These are phyloP conservation scores for Amblyopsis hoosieri DNA, from an alignment of 2,797 vertebrate genomes.

Conservation along the genomic window DNA sequence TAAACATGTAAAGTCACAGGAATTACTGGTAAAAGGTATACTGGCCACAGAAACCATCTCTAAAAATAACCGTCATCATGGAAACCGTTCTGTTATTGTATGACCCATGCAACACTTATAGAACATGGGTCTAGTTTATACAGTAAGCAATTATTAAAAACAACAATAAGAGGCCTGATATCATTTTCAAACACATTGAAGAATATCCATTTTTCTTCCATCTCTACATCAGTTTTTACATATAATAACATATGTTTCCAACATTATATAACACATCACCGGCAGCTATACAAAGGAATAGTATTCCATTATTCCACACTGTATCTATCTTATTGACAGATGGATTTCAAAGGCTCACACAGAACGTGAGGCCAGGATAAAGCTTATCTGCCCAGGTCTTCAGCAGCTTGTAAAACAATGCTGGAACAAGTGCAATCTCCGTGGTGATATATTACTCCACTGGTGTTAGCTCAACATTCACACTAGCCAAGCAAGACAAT, in stretches of 20 bases:
- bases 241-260: conserved; percentile 13
- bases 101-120: too few relatives aligned
- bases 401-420: conserved; percentile 76
- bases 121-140: too few relatives aligned
- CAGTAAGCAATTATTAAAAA: too few relatives aligned
- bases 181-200: neutral
- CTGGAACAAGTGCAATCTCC: conserved; percentile 72
- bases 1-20: too few relatives aligned
- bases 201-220: neutral
- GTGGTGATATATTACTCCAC: conserved; percentile 72
- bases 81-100: too few relatives aligned
- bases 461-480: conserved; percentile 70
- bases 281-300: conserved; percentile 21
- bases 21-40: too few relatives aligned
- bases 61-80: too few relatives aligned
- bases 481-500: conserved; percentile 72
- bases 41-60: too few relatives aligned
- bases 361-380: conserved; percentile 69
- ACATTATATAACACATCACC: conserved; percentile 31
- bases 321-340: conserved; percentile 74
- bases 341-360: conserved; percentile 70
- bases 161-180: too few relatives aligned
- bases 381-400: conserved; percentile 70
- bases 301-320: conserved; percentile 36
- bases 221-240: too few relatives aligned